A percentile compares a stretch with the other conserved stretches of the same genome.
Evolutionary conservation across 2,113 vertebrate species (phyloP).

Genomic region (Microcebus lehilahytsara): DNA sequence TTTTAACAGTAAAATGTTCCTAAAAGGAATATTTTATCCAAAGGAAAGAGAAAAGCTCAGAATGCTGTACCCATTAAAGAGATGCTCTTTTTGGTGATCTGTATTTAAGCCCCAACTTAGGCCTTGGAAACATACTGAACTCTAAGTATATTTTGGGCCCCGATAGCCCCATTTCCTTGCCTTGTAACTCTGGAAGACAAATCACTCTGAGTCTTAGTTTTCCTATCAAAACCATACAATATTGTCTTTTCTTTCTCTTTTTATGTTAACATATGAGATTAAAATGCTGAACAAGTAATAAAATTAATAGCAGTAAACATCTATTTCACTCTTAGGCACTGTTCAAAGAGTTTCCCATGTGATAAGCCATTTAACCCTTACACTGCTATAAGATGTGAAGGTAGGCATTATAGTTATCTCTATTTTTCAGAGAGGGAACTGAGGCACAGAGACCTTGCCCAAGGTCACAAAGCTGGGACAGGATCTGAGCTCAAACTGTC

Average conservation of each 20-base stretch:
- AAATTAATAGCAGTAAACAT: constrained; percentile 3
- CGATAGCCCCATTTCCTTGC: background rate
- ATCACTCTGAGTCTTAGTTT: background rate
- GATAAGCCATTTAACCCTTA: background rate
- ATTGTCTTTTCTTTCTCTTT: constrained; percentile 15
- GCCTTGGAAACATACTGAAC: background rate
- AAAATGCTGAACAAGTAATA: constrained; percentile 49
- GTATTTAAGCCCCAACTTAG: background rate
- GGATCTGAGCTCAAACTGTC: background rate
- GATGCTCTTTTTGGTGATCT: background rate
- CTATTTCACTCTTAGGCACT: background rate
- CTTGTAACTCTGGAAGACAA: constrained; percentile 4
- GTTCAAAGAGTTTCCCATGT: background rate
- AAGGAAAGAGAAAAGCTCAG: constrained; percentile 2
- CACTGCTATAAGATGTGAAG: background rate
- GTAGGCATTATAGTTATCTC: background rate
- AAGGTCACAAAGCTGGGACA: background rate
- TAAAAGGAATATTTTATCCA: constrained; percentile 24
- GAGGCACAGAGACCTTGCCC: background rate
- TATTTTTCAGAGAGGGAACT: background rate
- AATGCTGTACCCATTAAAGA: background rate
- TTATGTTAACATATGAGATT: background rate
- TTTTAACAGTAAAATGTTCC: background rate
- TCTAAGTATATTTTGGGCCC: background rate
- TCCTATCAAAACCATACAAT: constrained; percentile 19